Evolutionary conservation across 2,888 invertebrate species (phyloP).

Genomic region (Trachelus iudaicus): DNA sequence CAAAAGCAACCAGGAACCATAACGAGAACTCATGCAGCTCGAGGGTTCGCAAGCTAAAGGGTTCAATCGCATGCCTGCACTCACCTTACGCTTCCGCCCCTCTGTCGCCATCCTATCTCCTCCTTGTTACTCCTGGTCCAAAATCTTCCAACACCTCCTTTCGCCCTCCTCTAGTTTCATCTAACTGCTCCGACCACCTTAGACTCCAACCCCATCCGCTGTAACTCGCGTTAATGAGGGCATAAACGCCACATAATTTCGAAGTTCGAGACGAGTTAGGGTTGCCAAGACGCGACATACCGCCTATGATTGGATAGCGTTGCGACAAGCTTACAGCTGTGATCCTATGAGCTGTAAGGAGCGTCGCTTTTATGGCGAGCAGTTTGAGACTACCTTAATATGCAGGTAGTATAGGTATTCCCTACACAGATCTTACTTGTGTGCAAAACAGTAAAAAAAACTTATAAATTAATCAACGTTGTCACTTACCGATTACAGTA

Average conservation of each 20-base stretch:
- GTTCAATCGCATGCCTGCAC: neutral
- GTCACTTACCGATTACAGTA: too few relatives aligned
- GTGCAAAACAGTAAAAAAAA: too few relatives aligned
- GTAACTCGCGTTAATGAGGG: slow-evolving; percentile 57
- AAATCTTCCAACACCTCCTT: neutral
- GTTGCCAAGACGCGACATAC: slow-evolving; percentile 9
- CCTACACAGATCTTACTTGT: too few relatives aligned
- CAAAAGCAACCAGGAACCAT: slow-evolving; percentile 52
- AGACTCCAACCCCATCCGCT: slow-evolving; percentile 42
- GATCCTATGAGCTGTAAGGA: too few relatives aligned
- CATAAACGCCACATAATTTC: slow-evolving; percentile 49
- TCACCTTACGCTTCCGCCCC: neutral
- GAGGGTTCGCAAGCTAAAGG: neutral
- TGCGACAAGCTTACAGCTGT: neutral
- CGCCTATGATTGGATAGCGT: slow-evolving; percentile 18
- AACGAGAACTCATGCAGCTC: slow-evolving; percentile 9
- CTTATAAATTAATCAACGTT: too few relatives aligned
- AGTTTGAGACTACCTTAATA: too few relatives aligned
- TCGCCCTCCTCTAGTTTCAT: neutral
- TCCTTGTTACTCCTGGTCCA: neutral
- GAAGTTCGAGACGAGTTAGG: slow-evolving; percentile 18
- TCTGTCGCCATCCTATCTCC: neutral
- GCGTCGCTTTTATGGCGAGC: too few relatives aligned
- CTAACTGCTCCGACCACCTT: slow-evolving; percentile 26
- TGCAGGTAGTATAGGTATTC: too few relatives aligned